Evolutionary conservation across 2,888 invertebrate genomes (phyloP).

Genomic region (Automeris io): DNA sequence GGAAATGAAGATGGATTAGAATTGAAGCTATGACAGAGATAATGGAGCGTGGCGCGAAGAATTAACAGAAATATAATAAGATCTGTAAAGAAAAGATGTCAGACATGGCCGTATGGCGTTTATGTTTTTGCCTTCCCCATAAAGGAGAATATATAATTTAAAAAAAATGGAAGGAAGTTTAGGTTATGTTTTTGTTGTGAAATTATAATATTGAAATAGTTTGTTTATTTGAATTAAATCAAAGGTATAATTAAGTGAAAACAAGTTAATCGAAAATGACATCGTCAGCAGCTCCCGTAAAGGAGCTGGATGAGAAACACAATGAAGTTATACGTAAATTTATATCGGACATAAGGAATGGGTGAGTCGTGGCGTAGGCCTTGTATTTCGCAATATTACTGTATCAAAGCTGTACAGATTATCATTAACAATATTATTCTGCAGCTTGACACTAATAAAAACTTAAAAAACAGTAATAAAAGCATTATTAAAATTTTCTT

Average conservation of each 20-base stretch:
- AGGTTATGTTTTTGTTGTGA: conserved; percentile 8
- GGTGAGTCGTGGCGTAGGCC: conserved; percentile 32
- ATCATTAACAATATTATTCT: background rate
- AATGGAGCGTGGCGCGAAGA: no score
- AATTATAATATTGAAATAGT: background rate
- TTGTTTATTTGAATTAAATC: background rate
- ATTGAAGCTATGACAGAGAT: no score
- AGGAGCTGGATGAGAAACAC: conserved; percentile 13
- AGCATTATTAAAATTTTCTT: background rate
- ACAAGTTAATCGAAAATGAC: conserved; percentile 5
- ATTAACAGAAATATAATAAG: no score
- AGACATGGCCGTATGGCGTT: no score
- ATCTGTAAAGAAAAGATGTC: no score
- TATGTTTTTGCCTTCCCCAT: no score
- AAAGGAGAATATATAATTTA: no score
- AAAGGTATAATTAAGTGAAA: no score
- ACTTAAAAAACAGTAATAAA: background rate
- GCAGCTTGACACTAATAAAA: background rate
- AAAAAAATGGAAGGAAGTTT: no score
- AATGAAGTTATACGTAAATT: conserved; percentile 15
- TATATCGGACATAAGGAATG: conserved; percentile 19
- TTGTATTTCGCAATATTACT: background rate
- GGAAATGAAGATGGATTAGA: no score
- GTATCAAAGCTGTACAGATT: background rate
- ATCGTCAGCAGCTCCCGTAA: conserved; percentile 2